A percentile compares a stretch with the other conserved stretches of the same genome.
Conservation (phyloP, 2,113 vertebrate species). For the Perccottus glenii region DNA sequence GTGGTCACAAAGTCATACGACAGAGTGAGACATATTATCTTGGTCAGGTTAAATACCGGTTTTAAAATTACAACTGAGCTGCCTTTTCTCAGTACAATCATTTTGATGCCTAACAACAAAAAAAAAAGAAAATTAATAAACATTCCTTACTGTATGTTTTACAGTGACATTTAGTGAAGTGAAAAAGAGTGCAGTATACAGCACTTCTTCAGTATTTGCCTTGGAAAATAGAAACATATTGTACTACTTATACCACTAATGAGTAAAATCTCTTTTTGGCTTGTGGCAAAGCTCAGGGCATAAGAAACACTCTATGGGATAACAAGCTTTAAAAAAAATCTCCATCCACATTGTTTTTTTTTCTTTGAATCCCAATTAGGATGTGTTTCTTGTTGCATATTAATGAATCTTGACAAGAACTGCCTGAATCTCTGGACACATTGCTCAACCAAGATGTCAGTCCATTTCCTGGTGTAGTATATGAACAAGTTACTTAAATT, state of each 20-base stretch:
- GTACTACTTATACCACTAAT: slow-evolving; percentile 64
- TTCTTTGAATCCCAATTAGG: slow-evolving; percentile 61
- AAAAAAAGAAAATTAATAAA: too few relatives aligned
- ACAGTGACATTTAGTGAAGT: slow-evolving; percentile 6
- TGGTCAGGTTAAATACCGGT: too few relatives aligned
- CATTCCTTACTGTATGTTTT: too few relatives aligned
- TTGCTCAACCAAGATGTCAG: slow-evolving; percentile 9
- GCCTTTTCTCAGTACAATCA: too few relatives aligned
- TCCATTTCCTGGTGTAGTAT: slow-evolving; percentile 38
- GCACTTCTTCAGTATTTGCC: slow-evolving; percentile 43
- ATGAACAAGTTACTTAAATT: slow-evolving; percentile 55
- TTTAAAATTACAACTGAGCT: too few relatives aligned
- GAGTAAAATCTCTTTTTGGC: slow-evolving; percentile 57
- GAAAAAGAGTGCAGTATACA: slow-evolving; percentile 8
- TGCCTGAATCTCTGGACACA: slow-evolving; percentile 35
- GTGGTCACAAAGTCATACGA: too few relatives aligned
- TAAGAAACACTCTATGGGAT: slow-evolving; percentile 42
- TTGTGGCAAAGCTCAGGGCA: slow-evolving; percentile 57
- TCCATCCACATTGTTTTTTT: slow-evolving; percentile 22
- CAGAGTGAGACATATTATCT: too few relatives aligned
- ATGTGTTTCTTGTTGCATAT: slow-evolving; percentile 46
- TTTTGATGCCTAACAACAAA: too few relatives aligned
- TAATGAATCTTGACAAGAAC: slow-evolving; percentile 69
- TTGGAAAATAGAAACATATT: slow-evolving; percentile 54
- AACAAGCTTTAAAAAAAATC: slow-evolving; percentile 47